Conservation (phyloP, 2,888 invertebrate genomes). For the Pristionchus entomophagus region DNA sequence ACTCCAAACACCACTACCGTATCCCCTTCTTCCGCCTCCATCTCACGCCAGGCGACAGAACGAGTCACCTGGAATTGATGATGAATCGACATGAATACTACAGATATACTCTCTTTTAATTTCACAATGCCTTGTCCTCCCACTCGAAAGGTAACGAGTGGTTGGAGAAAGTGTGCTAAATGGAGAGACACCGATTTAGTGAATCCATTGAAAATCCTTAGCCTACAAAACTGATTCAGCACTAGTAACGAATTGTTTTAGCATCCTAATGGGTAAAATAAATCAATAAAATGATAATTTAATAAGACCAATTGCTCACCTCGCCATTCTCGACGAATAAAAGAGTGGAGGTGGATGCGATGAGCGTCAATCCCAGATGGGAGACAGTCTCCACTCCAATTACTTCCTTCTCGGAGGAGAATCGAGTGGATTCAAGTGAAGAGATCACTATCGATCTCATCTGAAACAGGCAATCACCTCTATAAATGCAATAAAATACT, state of each 20-base stretch:
- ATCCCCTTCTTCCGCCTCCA: background rate
- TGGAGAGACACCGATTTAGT: no score
- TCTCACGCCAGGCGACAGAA: background rate
- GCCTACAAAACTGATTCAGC: no score
- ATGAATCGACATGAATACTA: no score
- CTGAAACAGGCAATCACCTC: no score
- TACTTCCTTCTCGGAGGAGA: background rate
- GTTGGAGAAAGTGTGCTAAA: no score
- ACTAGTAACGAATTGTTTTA: no score
- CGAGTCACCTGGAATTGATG: background rate
- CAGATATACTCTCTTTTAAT: no score
- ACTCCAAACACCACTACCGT: background rate
- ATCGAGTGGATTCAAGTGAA: background rate
- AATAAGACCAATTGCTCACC: background rate
- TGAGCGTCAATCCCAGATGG: background rate
- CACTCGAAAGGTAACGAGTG: no score
- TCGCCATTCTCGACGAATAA: background rate
- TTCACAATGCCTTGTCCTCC: no score
- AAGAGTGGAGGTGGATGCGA: background rate
- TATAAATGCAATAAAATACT: background rate
- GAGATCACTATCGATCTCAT: constrained; percentile 21
- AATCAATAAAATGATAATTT: background rate
- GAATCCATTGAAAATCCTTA: no score
- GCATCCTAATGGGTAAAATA: no score
- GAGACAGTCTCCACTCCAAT: background rate